Evolutionary conservation across 1,140 invertebrate genomes (phyloP), one percentile per base, ranked within the genome.

Genomic region (Macrocentrus cingulum): DNA sequence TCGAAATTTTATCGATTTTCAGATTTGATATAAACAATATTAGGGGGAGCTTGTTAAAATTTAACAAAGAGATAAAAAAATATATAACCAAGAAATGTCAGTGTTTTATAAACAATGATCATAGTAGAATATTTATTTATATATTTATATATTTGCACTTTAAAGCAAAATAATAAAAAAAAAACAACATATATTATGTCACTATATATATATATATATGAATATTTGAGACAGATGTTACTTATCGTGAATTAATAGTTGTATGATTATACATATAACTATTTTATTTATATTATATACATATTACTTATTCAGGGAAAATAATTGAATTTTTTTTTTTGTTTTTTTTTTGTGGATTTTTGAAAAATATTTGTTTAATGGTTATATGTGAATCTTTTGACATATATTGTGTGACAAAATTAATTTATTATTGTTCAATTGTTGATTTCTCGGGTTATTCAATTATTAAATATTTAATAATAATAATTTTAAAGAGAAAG

Each of bases 71-170:
- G 29, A 56, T 8, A 1, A 4, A 16, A 15, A 18, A 6, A 51
- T 18, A 13, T n/a, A 8, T 13, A 15, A 15, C 36, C 32, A 75
- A 74, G 70, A 69, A 64, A 65, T 66, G 73, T 78, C 75, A 73
- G 65, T 79, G 76, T 79, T 79, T 79, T 76, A 77, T 79, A 79
- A 79, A 79, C 73, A n/a, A 78, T 75, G 75, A 72, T 70, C 65
- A 72, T 58, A 71, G 66, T 76, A 75, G 67, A 69, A 69, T 76
- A 76, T 72, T 74, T 74, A 72, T 76, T 76, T 76, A 70, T 76
- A 55, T 56, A 75, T 74, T 51, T 23, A 56, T 55, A 55, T 59
- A 59, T 53, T 52, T 59, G 50, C 29, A 53, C 41, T 42, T 42
- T 23, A 15, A 25, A 16, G 39, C 19, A 54, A n/a, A n/a, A n/a